These are phyloP conservation scores for Automeris io DNA, from an alignment of 2,888 invertebrate species.

Conservation along the genomic window DNA sequence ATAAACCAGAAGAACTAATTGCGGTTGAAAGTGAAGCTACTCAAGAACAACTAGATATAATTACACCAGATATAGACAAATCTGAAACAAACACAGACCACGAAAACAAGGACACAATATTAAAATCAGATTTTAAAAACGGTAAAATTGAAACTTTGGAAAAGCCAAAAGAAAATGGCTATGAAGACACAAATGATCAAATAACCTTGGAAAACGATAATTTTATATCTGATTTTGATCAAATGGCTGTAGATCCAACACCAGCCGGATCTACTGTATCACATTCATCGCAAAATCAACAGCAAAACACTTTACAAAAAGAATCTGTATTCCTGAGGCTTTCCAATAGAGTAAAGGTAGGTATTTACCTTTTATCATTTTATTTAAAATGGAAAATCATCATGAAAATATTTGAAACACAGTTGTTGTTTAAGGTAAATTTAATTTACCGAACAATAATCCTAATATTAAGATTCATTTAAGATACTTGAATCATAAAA, in stretches of 20 bases:
- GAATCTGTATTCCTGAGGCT: conserved; percentile 97
- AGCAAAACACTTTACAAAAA: conserved; percentile 79
- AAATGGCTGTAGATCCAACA: conserved; percentile 63
- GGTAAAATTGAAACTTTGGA: conserved; percentile 42
- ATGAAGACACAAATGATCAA: conserved; percentile 50
- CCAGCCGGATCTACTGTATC: conserved; percentile 56
- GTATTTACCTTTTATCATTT: conserved; percentile 18
- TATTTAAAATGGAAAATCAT: not conserved
- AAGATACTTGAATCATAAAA: no score
- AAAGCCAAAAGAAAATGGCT: conserved; percentile 45
- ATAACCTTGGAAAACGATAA: conserved; percentile 65
- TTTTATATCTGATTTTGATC: conserved; percentile 74
- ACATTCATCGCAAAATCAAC: conserved; percentile 38
- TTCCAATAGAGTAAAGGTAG: conserved; percentile 95
- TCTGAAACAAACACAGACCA: conserved; percentile 32
- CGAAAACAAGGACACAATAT: conserved; percentile 38
- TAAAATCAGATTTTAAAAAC: conserved; percentile 42
- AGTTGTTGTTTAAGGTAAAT: no score
- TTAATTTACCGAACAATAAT: no score
- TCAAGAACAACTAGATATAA: conserved; percentile 34
- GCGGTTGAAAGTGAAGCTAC: conserved; percentile 36
- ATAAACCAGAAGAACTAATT: conserved; percentile 39
- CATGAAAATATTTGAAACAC: no score
- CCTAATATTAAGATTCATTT: no score
- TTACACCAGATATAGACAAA: conserved; percentile 34